phyloP scores from a whole-genome alignment of 1,140 invertebrate genomes.

The Bemisia tabaci region DNA sequence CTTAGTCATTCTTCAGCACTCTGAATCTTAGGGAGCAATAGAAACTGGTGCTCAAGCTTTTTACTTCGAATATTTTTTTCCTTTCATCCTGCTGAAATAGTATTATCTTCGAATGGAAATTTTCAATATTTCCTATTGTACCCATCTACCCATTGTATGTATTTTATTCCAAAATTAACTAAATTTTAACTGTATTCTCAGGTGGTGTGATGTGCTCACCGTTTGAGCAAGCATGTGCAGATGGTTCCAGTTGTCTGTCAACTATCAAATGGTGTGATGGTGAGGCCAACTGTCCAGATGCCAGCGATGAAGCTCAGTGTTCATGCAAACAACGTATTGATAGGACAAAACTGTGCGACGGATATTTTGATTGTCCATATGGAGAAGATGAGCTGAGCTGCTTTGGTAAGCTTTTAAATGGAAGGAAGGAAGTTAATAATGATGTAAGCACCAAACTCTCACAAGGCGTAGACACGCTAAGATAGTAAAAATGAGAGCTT shows the following conservation, averaged over 20 bases:
- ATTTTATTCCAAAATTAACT: too few relatives aligned
- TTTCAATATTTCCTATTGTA: too few relatives aligned
- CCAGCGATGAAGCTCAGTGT: constrained; percentile 64
- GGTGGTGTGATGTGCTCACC: constrained; percentile 24
- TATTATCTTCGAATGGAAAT: too few relatives aligned
- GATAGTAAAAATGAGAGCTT: too few relatives aligned
- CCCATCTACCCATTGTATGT: too few relatives aligned
- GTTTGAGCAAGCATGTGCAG: constrained; percentile 30
- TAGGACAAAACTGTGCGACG: constrained; percentile 56
- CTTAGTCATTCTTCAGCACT: too few relatives aligned
- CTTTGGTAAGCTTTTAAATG: constrained; percentile 36
- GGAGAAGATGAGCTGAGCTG: constrained; percentile 67
- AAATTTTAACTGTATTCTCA: constrained; percentile 6
- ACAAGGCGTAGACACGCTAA: too few relatives aligned
- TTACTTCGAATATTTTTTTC: too few relatives aligned
- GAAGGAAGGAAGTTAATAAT: neutral
- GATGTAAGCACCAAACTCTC: too few relatives aligned
- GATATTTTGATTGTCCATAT: constrained; percentile 51
- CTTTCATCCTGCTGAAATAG: too few relatives aligned
- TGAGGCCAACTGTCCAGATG: constrained; percentile 59
- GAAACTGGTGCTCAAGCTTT: too few relatives aligned
- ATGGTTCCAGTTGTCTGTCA: constrained; percentile 43
- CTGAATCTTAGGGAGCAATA: too few relatives aligned
- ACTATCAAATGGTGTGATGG: constrained; percentile 52
- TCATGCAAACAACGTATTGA: constrained; percentile 50